Evolutionary conservation across 1,140 invertebrate species (phyloP), one percentile per base, ranked within the genome.

Genomic region (Nasonia giraulti): DNA sequence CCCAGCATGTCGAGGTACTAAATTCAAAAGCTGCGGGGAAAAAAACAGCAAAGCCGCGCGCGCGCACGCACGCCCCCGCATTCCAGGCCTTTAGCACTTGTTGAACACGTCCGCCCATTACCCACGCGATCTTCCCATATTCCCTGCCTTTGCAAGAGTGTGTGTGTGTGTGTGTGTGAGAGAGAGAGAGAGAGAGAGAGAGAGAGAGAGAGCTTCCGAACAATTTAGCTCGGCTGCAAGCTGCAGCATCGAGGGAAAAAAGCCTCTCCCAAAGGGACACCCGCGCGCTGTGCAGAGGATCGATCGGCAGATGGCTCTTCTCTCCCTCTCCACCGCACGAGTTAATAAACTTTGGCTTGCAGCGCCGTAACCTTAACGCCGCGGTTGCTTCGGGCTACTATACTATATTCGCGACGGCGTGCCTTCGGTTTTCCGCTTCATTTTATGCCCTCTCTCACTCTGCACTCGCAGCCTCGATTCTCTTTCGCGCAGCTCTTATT

Each of bases 271-370:
- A 31, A 77, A 50, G 11, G 47, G 76, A 78, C 27, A 50, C 73
- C 33, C 33, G 33, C 1, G 73, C 27, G 73, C 27, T 20, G 71
- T 8, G n/a, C 17, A 27, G 69, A 6, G 73, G 68, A 84, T 84
- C 83, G 76, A 71, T 76, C 40, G 40, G n/a, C 23, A 33, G 40
- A 2, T 6, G 11, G 33, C 27, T 71, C 23, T 4, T 27, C 33
- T 37, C 33, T 37, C 33, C 2, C 37, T 12, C n/a, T 7, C 23
- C 20, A 10, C 33, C 62, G 62, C n/a, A 23, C 68, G 50, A 84
- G 40, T 79, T 84, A 55, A 80, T 84, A 84, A 73, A 79, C 82
- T 78, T 69, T 20, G 55, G 47, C 73, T 23, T 31, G 27, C 68
- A 31, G 40, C 17, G 55, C 37, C 27, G 44, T 44, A n/a, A 47